Percentiles rank a stretch among this genome's conserved stretches.
These are phyloP conservation scores for Anthrax anthrax DNA, from an alignment of 2,888 invertebrate genomes.

Conservation along the genomic window DNA sequence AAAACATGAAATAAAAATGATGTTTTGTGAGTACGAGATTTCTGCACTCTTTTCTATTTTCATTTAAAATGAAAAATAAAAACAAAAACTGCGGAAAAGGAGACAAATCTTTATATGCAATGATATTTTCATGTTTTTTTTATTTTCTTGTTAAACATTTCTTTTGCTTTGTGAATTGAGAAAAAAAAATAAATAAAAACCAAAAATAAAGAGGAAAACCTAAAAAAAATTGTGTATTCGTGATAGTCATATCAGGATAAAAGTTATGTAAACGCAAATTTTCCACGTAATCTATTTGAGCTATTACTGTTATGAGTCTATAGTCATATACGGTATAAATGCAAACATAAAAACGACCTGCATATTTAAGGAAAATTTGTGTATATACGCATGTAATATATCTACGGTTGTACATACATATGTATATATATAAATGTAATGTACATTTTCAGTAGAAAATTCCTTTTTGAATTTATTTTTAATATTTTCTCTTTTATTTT, in stretches of 20 bases:
- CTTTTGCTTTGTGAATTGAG: too few species aligned
- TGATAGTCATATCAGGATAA: neutral
- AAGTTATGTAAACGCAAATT: conserved; percentile 9
- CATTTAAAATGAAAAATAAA: too few species aligned
- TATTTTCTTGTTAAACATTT: neutral
- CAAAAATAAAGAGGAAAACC: neutral
- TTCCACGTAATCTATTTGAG: conserved; percentile 13
- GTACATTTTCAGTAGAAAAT: neutral
- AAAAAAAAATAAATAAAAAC: too few species aligned
- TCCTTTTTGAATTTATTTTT: neutral
- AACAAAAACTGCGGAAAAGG: neutral
- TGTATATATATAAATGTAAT: neutral
- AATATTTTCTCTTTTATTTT: neutral
- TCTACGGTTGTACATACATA: neutral
- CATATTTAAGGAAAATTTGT: too few species aligned
- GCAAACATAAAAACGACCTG: neutral
- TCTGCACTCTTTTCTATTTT: neutral
- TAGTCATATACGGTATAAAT: too few species aligned
- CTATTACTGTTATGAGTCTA: conserved; percentile 4
- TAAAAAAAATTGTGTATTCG: neutral
- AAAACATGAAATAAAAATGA: too few species aligned
- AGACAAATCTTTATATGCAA: neutral
- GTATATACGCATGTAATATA: neutral
- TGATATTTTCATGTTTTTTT: conserved; percentile 1
- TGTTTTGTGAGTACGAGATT: too few species aligned